Percentiles rank a stretch among this genome's conserved stretches.
These are phyloP conservation scores for Rhinatrema bivittatum DNA, from an alignment of 2,797 vertebrate genomes.

Conservation along the genomic window DNA sequence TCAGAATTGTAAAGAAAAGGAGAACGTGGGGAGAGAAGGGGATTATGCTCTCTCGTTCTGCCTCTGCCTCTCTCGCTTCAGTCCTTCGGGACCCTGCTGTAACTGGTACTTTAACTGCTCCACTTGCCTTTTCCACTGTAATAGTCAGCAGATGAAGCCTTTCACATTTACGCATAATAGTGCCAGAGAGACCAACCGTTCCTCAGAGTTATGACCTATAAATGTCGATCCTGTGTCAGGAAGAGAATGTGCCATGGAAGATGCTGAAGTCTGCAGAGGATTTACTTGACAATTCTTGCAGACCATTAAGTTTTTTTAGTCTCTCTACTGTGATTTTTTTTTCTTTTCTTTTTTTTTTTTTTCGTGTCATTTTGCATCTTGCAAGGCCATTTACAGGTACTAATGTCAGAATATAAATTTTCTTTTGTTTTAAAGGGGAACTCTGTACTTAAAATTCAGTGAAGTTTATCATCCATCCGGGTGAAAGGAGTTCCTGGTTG, in stretches of 20 bases:
- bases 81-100: conserved; percentile 39
- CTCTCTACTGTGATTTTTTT: conserved; percentile 28
- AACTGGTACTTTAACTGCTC: conserved; percentile 51
- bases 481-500: too few species aligned
- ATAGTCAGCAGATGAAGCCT: conserved; percentile 58
- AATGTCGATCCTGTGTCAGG: conserved; percentile 47
- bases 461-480: too few species aligned
- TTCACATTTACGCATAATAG: conserved; percentile 55
- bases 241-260: conserved; percentile 37
- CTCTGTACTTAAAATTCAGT: too few species aligned
- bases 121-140: conserved; percentile 52
- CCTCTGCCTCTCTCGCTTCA: conserved; percentile 35
- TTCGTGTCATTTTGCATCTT: too few species aligned
- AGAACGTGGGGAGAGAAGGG: too few species aligned
- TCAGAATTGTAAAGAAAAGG: too few species aligned
- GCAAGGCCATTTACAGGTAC: too few species aligned
- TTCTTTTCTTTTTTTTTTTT: conserved; percentile 29
- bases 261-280: conserved; percentile 51
- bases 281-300: conserved; percentile 46
- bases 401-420: too few species aligned
- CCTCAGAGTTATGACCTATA: conserved; percentile 53
- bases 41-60: too few species aligned
- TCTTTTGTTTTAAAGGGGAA: too few species aligned
- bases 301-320: conserved; percentile 39
- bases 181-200: conserved; percentile 54